Conservation (phyloP, 2,888 invertebrate species). For the Shargacucullia verbasci region DNA sequence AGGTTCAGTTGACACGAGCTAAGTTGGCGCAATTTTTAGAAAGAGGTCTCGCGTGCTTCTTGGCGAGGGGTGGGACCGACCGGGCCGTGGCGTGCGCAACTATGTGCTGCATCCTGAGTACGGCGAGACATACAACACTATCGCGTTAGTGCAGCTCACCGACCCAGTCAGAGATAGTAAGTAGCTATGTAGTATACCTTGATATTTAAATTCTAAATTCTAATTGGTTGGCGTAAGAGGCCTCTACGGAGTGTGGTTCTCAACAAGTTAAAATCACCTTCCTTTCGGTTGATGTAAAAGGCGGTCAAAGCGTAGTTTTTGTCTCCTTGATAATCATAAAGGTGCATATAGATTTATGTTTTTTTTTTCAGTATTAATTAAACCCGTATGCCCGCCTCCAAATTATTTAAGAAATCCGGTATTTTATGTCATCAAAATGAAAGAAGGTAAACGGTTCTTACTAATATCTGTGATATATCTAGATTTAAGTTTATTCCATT, state of each 20-base stretch:
- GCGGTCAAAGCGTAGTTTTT: too few relatives aligned
- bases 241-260: too few relatives aligned
- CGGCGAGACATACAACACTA: slow-evolving; percentile 71
- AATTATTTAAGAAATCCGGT: slow-evolving; percentile 68
- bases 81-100: slow-evolving; percentile 70
- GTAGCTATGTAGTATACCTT: slow-evolving; percentile 1
- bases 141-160: slow-evolving; percentile 75
- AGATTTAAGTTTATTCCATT: too few relatives aligned
- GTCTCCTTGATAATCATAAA: too few relatives aligned
- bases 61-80: slow-evolving; percentile 67
- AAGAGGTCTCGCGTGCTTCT: slow-evolving; percentile 66
- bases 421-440: slow-evolving; percentile 76
- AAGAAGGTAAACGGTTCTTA: slow-evolving; percentile 58
- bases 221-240: too few relatives aligned
- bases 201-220: too few relatives aligned
- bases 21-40: slow-evolving; percentile 52
- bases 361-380: slow-evolving; percentile 64
- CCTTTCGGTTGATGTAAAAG: too few relatives aligned
- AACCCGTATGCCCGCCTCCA: slow-evolving; percentile 75
- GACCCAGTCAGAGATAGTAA: slow-evolving; percentile 65
- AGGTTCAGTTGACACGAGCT: too few relatives aligned
- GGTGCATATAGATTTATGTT: not conserved
- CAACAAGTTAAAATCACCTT: too few relatives aligned
- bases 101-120: slow-evolving; percentile 79
- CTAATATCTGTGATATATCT: not conserved